phyloP scores from a whole-genome alignment of 2,113 vertebrate species.

The Apeltes quadracus region DNA sequence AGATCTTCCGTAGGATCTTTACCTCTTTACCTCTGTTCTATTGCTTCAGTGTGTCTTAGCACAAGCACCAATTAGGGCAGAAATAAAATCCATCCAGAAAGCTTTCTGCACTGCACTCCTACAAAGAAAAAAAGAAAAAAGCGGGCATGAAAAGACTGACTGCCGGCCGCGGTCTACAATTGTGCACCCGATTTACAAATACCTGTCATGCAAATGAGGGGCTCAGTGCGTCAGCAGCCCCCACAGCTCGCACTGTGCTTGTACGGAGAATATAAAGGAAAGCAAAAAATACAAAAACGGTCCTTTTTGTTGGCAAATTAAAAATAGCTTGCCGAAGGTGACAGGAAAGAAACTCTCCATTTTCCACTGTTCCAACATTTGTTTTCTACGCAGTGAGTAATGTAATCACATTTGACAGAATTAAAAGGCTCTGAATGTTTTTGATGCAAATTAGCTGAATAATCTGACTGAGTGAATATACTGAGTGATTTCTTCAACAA shows the following conservation, averaged over 20 bases:
- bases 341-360: conserved; percentile 50
- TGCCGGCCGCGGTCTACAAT: conserved; percentile 30
- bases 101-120: conserved; percentile 8
- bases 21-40: conserved; percentile 6
- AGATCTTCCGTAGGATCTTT: conserved; percentile 13
- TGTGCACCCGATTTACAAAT: conserved; percentile 53
- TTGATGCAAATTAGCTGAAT: conserved; percentile 32
- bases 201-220: conserved; percentile 64
- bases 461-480: conserved; percentile 26
- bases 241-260: conserved; percentile 49
- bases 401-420: conserved; percentile 51
- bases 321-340: conserved; percentile 72
- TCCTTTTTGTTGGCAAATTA: conserved; percentile 69
- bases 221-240: conserved; percentile 36
- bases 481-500: conserved; percentile 33
- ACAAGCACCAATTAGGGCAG: conserved; percentile 43
- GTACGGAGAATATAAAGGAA: conserved; percentile 33
- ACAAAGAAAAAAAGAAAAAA: conserved; percentile 36
- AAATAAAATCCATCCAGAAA: conserved; percentile 24
- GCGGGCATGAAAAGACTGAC: conserved; percentile 25
- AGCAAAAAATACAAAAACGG: conserved; percentile 11
- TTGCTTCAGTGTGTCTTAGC: conserved; percentile 32
- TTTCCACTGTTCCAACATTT: conserved; percentile 43
- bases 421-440: conserved; percentile 46
- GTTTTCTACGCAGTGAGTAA: conserved; percentile 45